phyloP scores from a whole-genome alignment of 2,113 vertebrate genomes.

The Eurypyga helias region DNA sequence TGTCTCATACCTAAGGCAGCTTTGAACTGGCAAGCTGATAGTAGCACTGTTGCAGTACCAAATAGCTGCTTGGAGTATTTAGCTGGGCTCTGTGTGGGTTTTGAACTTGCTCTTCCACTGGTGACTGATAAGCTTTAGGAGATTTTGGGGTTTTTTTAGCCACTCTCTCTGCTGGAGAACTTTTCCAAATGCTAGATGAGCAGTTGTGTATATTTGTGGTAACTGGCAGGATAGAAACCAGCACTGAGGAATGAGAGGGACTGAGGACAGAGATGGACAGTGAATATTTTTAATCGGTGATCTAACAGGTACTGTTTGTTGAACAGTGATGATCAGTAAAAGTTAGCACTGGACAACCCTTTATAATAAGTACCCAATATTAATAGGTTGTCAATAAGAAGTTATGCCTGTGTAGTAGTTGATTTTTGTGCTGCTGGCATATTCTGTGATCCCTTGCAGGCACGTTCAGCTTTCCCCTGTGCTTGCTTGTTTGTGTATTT shows the following conservation, averaged over 20 bases:
- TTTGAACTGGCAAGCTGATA: background rate
- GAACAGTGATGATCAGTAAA: background rate
- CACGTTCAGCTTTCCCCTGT: background rate
- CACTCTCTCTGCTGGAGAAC: background rate
- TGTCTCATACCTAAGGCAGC: background rate
- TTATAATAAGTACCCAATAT: background rate
- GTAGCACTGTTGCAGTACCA: background rate
- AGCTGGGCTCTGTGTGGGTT: background rate
- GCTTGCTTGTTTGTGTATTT: background rate
- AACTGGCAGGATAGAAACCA: background rate
- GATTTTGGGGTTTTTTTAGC: background rate
- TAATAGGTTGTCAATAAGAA: background rate
- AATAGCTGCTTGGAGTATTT: background rate
- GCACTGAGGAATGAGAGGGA: background rate
- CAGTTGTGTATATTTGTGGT: accelerated
- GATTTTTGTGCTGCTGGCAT: background rate
- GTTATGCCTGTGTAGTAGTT: background rate
- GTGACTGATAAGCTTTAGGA: background rate
- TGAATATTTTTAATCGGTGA: background rate
- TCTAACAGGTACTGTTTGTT: background rate
- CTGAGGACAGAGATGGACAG: background rate
- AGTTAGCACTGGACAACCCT: background rate
- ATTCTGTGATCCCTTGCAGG: background rate
- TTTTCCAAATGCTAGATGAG: background rate
- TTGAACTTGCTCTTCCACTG: background rate